phyloP scores from a whole-genome alignment of 1,140 invertebrate species.

The Drosophila paulistorum region DNA sequence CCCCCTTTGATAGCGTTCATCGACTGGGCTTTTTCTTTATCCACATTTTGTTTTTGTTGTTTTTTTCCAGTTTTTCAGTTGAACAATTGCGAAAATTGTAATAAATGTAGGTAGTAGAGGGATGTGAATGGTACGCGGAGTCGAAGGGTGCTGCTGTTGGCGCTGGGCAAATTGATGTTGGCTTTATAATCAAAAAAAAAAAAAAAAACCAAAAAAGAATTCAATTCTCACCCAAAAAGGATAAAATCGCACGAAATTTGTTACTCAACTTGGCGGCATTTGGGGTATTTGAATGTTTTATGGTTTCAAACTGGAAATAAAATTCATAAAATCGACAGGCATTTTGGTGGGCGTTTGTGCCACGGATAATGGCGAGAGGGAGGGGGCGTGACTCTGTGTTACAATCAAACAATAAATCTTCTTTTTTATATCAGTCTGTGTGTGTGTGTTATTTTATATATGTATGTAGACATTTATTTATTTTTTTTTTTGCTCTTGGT shows the following conservation, averaged over 20 bases:
- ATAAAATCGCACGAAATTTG: slow-evolving; percentile 52
- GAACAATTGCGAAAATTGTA: slow-evolving; percentile 54
- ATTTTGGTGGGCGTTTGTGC: slow-evolving; percentile 38
- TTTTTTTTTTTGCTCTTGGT: background rate
- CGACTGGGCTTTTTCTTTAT: background rate
- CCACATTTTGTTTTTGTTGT: background rate
- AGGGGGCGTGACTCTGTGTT: slow-evolving; percentile 32
- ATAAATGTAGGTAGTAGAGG: slow-evolving; percentile 40
- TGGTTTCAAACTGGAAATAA: slow-evolving; percentile 69
- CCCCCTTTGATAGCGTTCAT: background rate
- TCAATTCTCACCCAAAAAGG: slow-evolving; percentile 64
- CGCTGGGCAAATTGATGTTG: slow-evolving; percentile 59
- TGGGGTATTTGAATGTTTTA: slow-evolving; percentile 72
- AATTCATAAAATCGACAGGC: slow-evolving; percentile 71
- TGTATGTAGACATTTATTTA: slow-evolving; percentile 22
- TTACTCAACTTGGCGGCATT: slow-evolving; percentile 20
- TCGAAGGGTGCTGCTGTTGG: slow-evolving; percentile 4
- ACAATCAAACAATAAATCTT: slow-evolving; percentile 78
- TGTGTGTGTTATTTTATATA: slow-evolving; percentile 15
- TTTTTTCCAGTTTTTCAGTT: slow-evolving; percentile 23
- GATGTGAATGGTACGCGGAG: no score
- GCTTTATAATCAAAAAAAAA: slow-evolving; percentile 65
- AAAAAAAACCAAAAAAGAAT: slow-evolving; percentile 10
- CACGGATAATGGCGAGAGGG: background rate
- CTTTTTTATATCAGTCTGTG: slow-evolving; percentile 15